phyloP scores from a whole-genome alignment of 2,797 vertebrate genomes.

The Crocidura indochinensis region DNA sequence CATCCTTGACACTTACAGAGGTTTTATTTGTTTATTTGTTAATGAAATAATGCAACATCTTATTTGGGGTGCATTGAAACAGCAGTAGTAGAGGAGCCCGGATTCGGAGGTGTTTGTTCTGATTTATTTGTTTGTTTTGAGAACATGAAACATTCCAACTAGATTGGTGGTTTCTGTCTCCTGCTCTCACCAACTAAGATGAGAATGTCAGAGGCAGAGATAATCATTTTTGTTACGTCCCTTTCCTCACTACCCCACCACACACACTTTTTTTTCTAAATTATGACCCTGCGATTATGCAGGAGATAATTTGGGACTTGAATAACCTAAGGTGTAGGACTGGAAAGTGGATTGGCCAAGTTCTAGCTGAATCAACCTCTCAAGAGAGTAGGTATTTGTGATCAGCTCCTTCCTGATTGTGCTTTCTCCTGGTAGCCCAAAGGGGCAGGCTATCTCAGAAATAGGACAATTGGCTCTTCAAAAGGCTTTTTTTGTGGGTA shows the following conservation, averaged over 20 bases:
- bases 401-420: neutral
- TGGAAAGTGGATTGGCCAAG: neutral
- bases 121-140: no score
- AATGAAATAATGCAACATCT: neutral
- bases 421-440: neutral
- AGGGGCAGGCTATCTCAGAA: neutral
- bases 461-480: no score
- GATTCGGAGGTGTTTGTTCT: neutral
- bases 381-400: neutral
- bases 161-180: neutral
- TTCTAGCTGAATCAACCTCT: neutral
- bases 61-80: neutral
- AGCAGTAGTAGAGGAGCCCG: neutral
- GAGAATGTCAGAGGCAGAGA: neutral
- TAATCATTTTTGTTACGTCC: neutral
- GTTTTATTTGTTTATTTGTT: neutral
- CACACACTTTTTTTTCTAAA: no score
- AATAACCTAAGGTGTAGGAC: accelerated
- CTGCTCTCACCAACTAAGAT: neutral
- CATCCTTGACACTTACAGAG: neutral
- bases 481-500: accelerated
- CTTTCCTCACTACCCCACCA: neutral
- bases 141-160: neutral
- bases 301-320: neutral
- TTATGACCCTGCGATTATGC: no score